Conservation (phyloP, 2,888 invertebrate species). For the Melieria picta region DNA sequence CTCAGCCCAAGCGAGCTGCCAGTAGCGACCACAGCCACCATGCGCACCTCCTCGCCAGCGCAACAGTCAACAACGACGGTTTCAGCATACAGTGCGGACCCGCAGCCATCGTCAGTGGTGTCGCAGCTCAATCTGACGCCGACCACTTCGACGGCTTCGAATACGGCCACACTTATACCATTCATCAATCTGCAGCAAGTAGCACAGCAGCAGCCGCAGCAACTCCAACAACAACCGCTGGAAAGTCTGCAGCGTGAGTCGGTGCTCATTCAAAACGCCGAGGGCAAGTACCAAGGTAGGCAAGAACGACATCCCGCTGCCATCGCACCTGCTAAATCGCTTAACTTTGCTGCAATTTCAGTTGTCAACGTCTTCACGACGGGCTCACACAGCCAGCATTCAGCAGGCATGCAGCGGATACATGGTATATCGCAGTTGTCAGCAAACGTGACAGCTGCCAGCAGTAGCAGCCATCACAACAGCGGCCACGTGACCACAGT, state of each 20-base stretch:
- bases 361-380: conserved; percentile 61
- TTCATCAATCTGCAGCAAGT: conserved; percentile 35
- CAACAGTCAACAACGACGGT: conserved; percentile 13
- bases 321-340: not conserved
- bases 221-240: conserved; percentile 49
- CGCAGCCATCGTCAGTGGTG: conserved; percentile 4
- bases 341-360: conserved; percentile 11
- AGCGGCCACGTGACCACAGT: conserved; percentile 31
- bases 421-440: conserved; percentile 47
- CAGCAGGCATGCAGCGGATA: conserved; percentile 45
- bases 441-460: conserved; percentile 39
- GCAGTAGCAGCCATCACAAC: conserved; percentile 42
- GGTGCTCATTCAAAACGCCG: conserved; percentile 59
- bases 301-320: not conserved
- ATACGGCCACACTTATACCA: conserved; percentile 29
- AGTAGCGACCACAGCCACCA: conserved; percentile 39
- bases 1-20: conserved; percentile 47
- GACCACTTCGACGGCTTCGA: conserved; percentile 25
- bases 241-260: conserved; percentile 57
- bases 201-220: conserved; percentile 32
- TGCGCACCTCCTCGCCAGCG: conserved; percentile 21
- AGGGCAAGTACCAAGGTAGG: conserved; percentile 62
- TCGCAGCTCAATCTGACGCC: conserved; percentile 17
- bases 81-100: not conserved
- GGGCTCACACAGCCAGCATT: conserved; percentile 37